Base-by-base conservation (phyloP, 2,888 invertebrate genomes). In the Meghimatium bilineatum region DNA sequence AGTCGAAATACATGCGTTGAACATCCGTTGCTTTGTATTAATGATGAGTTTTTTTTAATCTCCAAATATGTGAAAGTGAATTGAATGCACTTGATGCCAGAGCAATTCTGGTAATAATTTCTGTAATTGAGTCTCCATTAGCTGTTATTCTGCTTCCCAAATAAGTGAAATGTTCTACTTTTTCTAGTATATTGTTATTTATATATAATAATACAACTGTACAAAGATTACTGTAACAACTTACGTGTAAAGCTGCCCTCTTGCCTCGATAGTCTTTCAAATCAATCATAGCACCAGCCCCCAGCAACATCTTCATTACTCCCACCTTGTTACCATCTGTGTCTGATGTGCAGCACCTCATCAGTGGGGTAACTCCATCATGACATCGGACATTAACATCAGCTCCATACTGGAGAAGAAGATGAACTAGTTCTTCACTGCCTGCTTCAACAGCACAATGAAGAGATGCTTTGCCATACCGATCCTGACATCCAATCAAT, bases 201-300 rank as follows among this genome's bases (percentile, higher is more conserved):
- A n/a, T n/a, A n/a, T n/a, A n/a, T n/a, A n/a, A n/a, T n/a, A n/a
- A n/a, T n/a, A n/a, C n/a, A n/a, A n/a, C n/a, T n/a, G n/a, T n/a
- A n/a, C n/a, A n/a, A n/a, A n/a, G n/a, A n/a, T n/a, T n/a, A n/a
- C n/a, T n/a, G n/a, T n/a, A 29, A 32, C 26, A 67, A 79, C 77
- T 77, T 82, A 91, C 92, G 87, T 92, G 92, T 49, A 92, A 81
- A 12, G 91, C 90, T 20, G 90, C 89, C 49, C 90, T 83, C 77
- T 86, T 88, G 29, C 89, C 87, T n/a, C 89, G 86, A 76, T 88
- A 87, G 82, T 91, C 91, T 29, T 84, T 85, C 34, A 86, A 20
- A 82, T 90, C 86, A n/a, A 90, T 76, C 29, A 89, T 77, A n/a
- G 89, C 89, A 2, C 89, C 90, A 14, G 87, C 84, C 10, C 88